Evolutionary conservation across 2,888 invertebrate genomes (phyloP).

Genomic region (Pheosia tremula): DNA sequence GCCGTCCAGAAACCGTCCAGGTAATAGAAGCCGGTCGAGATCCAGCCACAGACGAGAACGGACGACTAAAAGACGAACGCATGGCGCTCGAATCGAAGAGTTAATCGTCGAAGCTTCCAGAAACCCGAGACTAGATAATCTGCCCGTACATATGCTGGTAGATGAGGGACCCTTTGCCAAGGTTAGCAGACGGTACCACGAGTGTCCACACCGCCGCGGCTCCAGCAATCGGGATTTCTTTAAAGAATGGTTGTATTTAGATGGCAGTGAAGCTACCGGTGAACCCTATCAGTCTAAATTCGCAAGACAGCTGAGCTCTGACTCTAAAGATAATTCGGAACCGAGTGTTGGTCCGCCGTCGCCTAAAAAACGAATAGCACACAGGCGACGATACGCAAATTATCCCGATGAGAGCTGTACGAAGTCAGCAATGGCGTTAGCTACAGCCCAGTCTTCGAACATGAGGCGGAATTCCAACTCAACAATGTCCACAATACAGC

Average conservation of each 20-base stretch:
- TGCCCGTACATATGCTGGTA: constrained; percentile 67
- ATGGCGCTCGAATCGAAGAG: constrained; percentile 69
- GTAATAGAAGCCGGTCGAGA: constrained; percentile 60
- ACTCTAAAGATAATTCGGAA: constrained; percentile 81
- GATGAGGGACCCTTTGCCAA: constrained; percentile 79
- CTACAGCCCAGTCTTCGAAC: constrained; percentile 74
- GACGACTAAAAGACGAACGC: constrained; percentile 62
- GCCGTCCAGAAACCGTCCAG: constrained; percentile 64
- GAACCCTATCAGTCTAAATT: constrained; percentile 82
- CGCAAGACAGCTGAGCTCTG: constrained; percentile 80
- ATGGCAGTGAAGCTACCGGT: constrained; percentile 67
- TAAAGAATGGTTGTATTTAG: constrained; percentile 78
- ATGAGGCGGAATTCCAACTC: constrained; percentile 86
- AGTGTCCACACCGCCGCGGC: constrained; percentile 69
- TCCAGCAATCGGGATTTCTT: constrained; percentile 72
- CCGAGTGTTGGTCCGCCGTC: constrained; percentile 78
- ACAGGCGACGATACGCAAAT: constrained; percentile 71
- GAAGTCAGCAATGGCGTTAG: constrained; percentile 77
- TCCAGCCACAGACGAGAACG: constrained; percentile 67
- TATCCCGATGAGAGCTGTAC: constrained; percentile 79
- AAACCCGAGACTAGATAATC: constrained; percentile 56
- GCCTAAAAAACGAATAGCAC: constrained; percentile 71
- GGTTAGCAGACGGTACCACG: constrained; percentile 73
- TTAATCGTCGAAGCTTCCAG: constrained; percentile 66
- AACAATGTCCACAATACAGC: constrained; percentile 86